phyloP scores from a whole-genome alignment of 2,888 invertebrate genomes.

The Cinara cedri region DNA sequence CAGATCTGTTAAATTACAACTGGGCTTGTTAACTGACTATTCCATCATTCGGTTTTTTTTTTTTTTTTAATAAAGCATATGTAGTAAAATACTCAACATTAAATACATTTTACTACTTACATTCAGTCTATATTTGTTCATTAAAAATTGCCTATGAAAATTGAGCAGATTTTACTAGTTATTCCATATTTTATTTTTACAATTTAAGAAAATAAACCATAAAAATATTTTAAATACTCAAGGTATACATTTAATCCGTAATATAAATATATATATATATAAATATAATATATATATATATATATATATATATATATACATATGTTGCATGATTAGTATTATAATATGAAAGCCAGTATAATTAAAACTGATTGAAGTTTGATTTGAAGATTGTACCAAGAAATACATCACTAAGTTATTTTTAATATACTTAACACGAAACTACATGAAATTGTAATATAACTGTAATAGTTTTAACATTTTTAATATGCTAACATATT shows the following conservation, averaged over 20 bases:
- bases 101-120: background rate
- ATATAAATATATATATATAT: background rate
- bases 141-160: constrained; percentile 16
- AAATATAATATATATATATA: background rate
- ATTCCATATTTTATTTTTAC: background rate
- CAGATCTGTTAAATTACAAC: too few relatives aligned
- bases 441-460: too few relatives aligned
- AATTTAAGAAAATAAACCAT: background rate
- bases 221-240: background rate
- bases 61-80: too few relatives aligned
- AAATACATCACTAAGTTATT: constrained; percentile 1
- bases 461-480: background rate
- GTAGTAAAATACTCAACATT: background rate
- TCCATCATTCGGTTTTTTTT: too few relatives aligned
- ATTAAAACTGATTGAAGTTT: constrained; percentile 17
- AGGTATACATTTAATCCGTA: background rate
- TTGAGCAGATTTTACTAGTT: constrained; percentile 42
- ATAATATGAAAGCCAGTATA: background rate
- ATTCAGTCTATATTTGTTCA: constrained; percentile 45
- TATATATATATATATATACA: background rate
- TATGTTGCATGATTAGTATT: background rate
- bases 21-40: too few relatives aligned
- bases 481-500: background rate
- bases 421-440: background rate
- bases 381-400: background rate